These are phyloP conservation scores for Menidia menidia DNA, from an alignment of 2,797 vertebrate species.

Conservation along the genomic window DNA sequence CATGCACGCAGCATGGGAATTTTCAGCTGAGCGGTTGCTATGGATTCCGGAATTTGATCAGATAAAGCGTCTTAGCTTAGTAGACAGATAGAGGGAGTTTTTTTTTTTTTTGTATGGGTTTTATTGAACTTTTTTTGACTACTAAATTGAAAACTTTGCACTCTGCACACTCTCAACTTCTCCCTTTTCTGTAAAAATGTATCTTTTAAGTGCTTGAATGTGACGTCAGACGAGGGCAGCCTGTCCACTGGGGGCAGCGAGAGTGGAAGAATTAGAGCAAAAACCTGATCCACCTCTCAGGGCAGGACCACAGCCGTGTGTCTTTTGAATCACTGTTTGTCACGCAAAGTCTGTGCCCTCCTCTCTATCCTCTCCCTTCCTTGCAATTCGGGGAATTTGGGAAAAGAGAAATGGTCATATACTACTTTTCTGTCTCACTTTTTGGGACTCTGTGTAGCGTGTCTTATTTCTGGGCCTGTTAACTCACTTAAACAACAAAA, in stretches of 20 bases:
- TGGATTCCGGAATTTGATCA: conserved; percentile 47
- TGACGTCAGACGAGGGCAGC: conserved; percentile 39
- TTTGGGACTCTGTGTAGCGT: not conserved
- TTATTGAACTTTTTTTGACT: not conserved
- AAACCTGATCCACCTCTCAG: conserved; percentile 54
- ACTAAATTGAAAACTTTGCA: conserved; percentile 46
- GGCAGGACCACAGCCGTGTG: conserved; percentile 41
- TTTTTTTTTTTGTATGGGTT: not conserved
- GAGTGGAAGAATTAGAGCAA: conserved; percentile 49
- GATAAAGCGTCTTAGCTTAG: conserved; percentile 7
- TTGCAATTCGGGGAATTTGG: conserved; percentile 5
- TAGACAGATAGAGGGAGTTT: not conserved
- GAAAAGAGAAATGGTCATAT: conserved; percentile 7
- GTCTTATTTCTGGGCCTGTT: not conserved
- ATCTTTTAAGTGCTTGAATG: conserved; percentile 52
- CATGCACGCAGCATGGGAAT: not conserved
- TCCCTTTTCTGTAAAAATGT: conserved; percentile 19
- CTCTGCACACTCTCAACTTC: conserved; percentile 18
- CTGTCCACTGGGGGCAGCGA: conserved; percentile 48
- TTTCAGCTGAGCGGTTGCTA: conserved; percentile 42
- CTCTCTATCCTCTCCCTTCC: conserved; percentile 5
- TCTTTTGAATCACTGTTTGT: conserved; percentile 41
- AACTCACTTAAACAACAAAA: not conserved
- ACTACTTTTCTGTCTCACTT: not conserved
- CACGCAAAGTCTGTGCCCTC: conserved; percentile 34